Evolutionary conservation across 2,888 invertebrate genomes (phyloP).

Genomic region (Polymixis flavicincta): DNA sequence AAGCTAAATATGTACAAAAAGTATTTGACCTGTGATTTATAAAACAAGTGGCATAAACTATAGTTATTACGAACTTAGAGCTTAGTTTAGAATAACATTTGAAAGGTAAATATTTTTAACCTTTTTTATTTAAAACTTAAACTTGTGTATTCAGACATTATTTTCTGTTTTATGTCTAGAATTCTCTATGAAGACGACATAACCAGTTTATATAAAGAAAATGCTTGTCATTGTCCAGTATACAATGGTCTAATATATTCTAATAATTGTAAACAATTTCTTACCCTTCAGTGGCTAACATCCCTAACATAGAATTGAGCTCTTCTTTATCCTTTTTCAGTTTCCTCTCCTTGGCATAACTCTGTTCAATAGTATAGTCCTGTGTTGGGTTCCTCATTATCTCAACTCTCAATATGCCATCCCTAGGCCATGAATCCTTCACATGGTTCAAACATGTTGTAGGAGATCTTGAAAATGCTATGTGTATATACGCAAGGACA

Average conservation of each 20-base stretch:
- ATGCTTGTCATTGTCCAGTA: constrained; percentile 36
- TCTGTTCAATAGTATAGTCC: constrained; percentile 95
- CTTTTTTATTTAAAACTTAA: background rate
- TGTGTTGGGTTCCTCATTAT: constrained; percentile 93
- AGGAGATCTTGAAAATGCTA: constrained; percentile 97
- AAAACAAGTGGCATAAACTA: background rate
- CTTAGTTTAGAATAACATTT: background rate
- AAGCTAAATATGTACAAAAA: background rate
- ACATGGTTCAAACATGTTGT: constrained; percentile 98
- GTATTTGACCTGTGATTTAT: background rate
- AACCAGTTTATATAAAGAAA: constrained; percentile 7
- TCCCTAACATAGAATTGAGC: constrained; percentile 91
- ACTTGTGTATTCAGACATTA: background rate
- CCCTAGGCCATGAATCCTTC: constrained; percentile 97
- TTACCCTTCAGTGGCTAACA: constrained; percentile 93
- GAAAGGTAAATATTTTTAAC: background rate
- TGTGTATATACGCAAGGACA: constrained; percentile 98
- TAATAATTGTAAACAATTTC: constrained; percentile 58
- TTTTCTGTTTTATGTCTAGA: background rate
- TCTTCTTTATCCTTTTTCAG: constrained; percentile 92
- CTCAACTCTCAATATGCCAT: constrained; percentile 98
- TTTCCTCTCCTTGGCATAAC: constrained; percentile 95
- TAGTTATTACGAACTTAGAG: background rate
- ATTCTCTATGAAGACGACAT: background rate
- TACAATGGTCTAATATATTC: constrained; percentile 1